A percentile compares a stretch with the other conserved stretches of the same genome.
Evolutionary conservation across 2,113 vertebrate genomes (phyloP).

Genomic region (Protomyctophum bolini): DNA sequence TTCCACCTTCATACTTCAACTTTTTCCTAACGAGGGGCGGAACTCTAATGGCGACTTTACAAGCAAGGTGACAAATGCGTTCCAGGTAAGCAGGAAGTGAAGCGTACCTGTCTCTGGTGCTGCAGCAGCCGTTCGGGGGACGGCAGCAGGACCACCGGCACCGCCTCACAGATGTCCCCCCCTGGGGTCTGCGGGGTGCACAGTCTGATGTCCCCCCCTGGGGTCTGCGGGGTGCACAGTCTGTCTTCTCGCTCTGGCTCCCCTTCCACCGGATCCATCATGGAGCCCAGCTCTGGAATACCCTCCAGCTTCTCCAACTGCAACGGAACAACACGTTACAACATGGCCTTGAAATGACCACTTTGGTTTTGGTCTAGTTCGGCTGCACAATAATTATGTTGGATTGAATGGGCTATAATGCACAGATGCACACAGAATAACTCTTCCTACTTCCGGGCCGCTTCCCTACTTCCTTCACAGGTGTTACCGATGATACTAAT

Average conservation of each 20-base stretch:
- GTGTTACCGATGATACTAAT: no score
- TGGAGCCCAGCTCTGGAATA: slow-evolving; percentile 78
- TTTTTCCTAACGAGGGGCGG: no score
- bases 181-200: slow-evolving; percentile 66
- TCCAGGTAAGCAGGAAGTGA: neutral
- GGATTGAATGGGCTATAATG: no score
- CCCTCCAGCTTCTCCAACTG: slow-evolving; percentile 85
- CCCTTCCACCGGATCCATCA: slow-evolving; percentile 71
- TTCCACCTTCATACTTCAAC: no score
- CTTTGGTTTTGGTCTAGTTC: no score
- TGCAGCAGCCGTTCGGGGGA: slow-evolving; percentile 83
- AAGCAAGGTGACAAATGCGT: no score
- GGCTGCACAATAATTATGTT: no score
- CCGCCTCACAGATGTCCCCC: slow-evolving; percentile 62
- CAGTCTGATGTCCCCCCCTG: slow-evolving; percentile 61
- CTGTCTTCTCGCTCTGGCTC: slow-evolving; percentile 70
- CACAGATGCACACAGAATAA: no score
- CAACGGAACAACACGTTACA: slow-evolving; percentile 28
- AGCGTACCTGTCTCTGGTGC: slow-evolving; percentile 88
- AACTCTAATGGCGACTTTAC: no score
- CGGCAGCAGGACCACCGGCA: slow-evolving; percentile 68
- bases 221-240: slow-evolving; percentile 71
- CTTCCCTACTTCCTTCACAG: no score
- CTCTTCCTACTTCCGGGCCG: no score
- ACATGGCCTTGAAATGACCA: neutral